Percentiles rank a stretch among this genome's conserved stretches.
Conservation (phyloP, 2,797 vertebrate genomes). For the Sebastolobus alascanus region DNA sequence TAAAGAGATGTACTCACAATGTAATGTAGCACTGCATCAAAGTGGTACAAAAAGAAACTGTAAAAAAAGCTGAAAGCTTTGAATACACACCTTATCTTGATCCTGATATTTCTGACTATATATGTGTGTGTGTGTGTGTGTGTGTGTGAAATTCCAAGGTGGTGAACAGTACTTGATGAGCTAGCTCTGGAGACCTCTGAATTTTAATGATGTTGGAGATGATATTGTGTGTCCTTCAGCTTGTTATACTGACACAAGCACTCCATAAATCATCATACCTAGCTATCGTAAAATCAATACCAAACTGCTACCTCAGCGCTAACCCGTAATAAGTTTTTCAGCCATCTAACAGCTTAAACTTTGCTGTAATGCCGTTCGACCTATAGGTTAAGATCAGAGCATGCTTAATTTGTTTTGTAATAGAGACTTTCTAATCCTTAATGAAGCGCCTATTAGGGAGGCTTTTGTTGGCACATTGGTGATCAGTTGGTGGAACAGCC, state of each 20-base stretch:
- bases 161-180: slow-evolving; percentile 96
- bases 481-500: slow-evolving; percentile 98
- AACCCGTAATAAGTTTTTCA: slow-evolving; percentile 98
- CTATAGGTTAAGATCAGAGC: slow-evolving; percentile 96
- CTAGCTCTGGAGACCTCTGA: slow-evolving; percentile 99
- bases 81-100: slow-evolving; percentile 58
- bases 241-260: slow-evolving; percentile 99
- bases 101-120: slow-evolving; percentile 64
- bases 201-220: slow-evolving; percentile 99
- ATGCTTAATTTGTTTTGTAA: slow-evolving; percentile 99
- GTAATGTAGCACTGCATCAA: slow-evolving; percentile 23
- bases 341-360: slow-evolving; percentile 97
- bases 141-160: slow-evolving; percentile 87
- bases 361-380: slow-evolving; percentile 94
- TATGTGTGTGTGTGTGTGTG: slow-evolving; percentile 62
- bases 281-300: slow-evolving; percentile 99
- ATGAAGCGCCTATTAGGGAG: slow-evolving; percentile 98
- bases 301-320: slow-evolving; percentile 99
- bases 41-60: slow-evolving; percentile 23
- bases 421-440: slow-evolving; percentile 99
- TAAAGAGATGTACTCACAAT: slow-evolving; percentile 21
- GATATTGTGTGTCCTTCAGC: slow-evolving; percentile 99
- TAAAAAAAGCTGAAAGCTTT: slow-evolving; percentile 50
- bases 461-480: slow-evolving; percentile 97
- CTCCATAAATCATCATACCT: slow-evolving; percentile 99